Evolutionary conservation across 2,797 vertebrate genomes (phyloP).

Genomic region (Toxotes lorentzi): DNA sequence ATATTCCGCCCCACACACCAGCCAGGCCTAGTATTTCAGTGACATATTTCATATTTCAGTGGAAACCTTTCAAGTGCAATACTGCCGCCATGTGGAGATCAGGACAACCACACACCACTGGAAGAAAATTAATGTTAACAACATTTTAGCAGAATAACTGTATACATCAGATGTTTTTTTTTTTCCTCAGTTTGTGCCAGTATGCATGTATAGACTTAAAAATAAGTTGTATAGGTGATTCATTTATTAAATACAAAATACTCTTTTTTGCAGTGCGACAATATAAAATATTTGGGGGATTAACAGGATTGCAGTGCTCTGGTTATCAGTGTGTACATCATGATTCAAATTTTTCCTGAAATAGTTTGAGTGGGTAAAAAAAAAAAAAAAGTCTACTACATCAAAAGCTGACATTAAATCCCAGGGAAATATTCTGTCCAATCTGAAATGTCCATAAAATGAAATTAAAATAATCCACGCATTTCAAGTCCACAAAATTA

Average conservation of each 20-base stretch:
- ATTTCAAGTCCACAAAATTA: conserved; percentile 25
- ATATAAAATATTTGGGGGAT: conserved; percentile 72
- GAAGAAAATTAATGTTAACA: background rate
- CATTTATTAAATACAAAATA: conserved; percentile 83
- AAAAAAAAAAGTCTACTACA: background rate
- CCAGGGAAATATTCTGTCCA: background rate
- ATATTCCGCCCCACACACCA: conserved; percentile 40
- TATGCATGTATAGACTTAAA: conserved; percentile 17
- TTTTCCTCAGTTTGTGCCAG: background rate
- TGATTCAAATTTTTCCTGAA: conserved; percentile 63
- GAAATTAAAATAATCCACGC: conserved; percentile 25
- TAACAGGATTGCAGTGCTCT: conserved; percentile 69
- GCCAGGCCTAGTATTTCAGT: conserved; percentile 12
- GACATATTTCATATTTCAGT: background rate
- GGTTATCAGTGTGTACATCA: conserved; percentile 56
- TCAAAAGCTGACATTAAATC: conserved; percentile 37
- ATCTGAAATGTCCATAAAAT: conserved; percentile 31
- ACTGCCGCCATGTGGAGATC: conserved; percentile 69
- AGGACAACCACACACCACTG: background rate
- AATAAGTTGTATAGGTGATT: conserved; percentile 42
- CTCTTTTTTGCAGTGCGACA: conserved; percentile 76
- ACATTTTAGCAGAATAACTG: background rate
- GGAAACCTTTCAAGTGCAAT: conserved; percentile 50
- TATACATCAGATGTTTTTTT: background rate
- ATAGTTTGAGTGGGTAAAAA: conserved; percentile 33